Evolutionary conservation across 2,113 vertebrate species (phyloP), one percentile per base, ranked within the genome.

Genomic region (Ctenodactylus gundi): DNA sequence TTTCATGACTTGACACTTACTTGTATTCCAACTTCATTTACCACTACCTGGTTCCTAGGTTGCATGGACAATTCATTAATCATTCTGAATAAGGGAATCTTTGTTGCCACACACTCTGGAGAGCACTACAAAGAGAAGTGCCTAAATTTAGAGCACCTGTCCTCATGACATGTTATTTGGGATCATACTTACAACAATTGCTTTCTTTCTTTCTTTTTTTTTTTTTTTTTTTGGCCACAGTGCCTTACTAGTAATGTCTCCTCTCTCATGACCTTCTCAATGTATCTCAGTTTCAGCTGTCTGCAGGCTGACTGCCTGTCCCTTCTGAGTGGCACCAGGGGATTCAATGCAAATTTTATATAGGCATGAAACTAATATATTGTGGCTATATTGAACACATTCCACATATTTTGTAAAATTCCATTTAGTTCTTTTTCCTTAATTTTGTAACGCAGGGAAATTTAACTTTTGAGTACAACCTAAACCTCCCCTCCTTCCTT

Each of bases 361-460:
- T 53, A 49, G 65, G 46, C 44, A 49, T 23, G 34, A 64, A 65
- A 93, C 10, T 39, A 55, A 73, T 57, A 77, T 53, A 41, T 39
- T 70, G 65, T 0, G 1, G 72, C 23, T 21, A 58, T 76, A 55
- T 78, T 2, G 29, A 36, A 51, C 53, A 73, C 3, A 91, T 36
- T 21, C 23, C 51, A 36, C 11, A 76, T 36, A 64, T 81, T 55
- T 44, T 62, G 2, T 65, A 85, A 85, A 95, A 67, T 55, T 51
- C 51, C 41, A 81, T 29, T 44, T 44, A 68, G 44, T 72, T 10
- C 49, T 70, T 80, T 64, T 6, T n/a, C 20, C 39, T 86, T 51
- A 49, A 55, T 49, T 88, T 83, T 53, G 27, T 81, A 90, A 85
- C 57, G 88, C 31, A 89, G 36, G 93, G 81, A 73, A 89, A 73